Evolutionary conservation across 2,888 invertebrate species (phyloP).

Genomic region (Deroplatys truncata): DNA sequence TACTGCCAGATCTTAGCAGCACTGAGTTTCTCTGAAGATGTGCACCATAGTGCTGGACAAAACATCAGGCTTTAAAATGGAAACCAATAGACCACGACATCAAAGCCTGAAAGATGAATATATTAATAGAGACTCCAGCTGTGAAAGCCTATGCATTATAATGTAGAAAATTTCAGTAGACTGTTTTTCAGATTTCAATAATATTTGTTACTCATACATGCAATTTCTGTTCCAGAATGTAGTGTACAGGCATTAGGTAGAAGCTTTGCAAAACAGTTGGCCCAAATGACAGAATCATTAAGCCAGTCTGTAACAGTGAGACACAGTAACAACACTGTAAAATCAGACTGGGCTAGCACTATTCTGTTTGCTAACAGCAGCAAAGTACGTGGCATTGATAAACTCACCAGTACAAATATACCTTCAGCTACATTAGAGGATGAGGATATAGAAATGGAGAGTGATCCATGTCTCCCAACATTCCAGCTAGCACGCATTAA

Average conservation of each 20-base stretch:
- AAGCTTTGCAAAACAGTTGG: slow-evolving; percentile 35
- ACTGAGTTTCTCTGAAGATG: too few relatives aligned
- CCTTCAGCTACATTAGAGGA: slow-evolving; percentile 5
- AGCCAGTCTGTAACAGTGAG: slow-evolving; percentile 22
- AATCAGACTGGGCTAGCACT: slow-evolving; percentile 31
- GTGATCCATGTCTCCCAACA: slow-evolving; percentile 42
- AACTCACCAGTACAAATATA: not conserved
- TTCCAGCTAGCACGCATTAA: slow-evolving; percentile 46
- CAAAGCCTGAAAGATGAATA: too few relatives aligned
- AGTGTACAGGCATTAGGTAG: slow-evolving; percentile 34
- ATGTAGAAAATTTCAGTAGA: not conserved
- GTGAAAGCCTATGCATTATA: too few relatives aligned
- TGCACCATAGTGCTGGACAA: too few relatives aligned
- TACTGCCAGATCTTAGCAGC: too few relatives aligned
- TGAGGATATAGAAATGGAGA: slow-evolving; percentile 29
- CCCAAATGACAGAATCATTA: slow-evolving; percentile 30
- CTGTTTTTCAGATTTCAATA: not conserved
- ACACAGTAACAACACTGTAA: slow-evolving; percentile 32
- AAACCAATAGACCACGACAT: too few relatives aligned
- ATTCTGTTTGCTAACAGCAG: slow-evolving; percentile 28
- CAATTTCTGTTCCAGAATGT: slow-evolving; percentile 32
- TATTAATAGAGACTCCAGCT: too few relatives aligned
- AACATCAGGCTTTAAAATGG: too few relatives aligned
- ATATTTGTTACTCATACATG: not conserved
- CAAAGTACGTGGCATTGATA: slow-evolving; percentile 16